Evolutionary conservation across 2,797 vertebrate species (phyloP).

Genomic region (Lepidocolaptes lacrymiger): DNA sequence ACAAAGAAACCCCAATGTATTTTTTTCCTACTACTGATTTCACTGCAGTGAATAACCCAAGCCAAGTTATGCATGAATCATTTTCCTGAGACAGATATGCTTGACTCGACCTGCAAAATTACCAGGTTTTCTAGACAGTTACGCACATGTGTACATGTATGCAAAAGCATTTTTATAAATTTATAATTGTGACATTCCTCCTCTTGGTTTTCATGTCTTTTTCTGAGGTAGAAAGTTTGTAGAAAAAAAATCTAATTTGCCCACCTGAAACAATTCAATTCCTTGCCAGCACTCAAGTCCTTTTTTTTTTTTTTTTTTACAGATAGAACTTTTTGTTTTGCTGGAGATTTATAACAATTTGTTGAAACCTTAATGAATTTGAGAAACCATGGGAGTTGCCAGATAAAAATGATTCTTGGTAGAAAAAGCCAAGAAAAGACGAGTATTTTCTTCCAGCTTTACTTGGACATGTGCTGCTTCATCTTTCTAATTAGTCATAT

Average conservation of each 20-base stretch:
- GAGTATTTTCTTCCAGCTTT: not conserved
- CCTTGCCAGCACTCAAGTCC: not conserved
- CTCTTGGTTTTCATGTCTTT: not conserved
- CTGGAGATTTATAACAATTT: not conserved
- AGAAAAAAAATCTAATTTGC: not conserved
- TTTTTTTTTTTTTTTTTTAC: not conserved
- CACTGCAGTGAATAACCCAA: not conserved
- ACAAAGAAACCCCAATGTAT: not conserved
- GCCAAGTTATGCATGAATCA: accelerated
- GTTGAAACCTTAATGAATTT: not conserved
- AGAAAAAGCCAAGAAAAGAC: not conserved
- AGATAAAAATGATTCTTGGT: not conserved
- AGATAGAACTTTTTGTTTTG: not conserved
- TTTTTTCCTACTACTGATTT: not conserved
- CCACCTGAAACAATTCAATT: not conserved
- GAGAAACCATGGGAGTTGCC: not conserved
- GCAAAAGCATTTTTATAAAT: not conserved
- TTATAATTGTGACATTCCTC: not conserved
- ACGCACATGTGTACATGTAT: not conserved
- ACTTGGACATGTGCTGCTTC: not conserved
- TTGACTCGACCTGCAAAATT: not conserved
- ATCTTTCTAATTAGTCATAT: not conserved
- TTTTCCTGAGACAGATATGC: not conserved
- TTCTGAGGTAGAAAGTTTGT: not conserved
- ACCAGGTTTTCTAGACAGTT: not conserved